A percentile compares a stretch with the other conserved stretches of the same genome.
These are phyloP conservation scores for Cryptoprocta ferox DNA, from an alignment of 2,797 vertebrate genomes.

Conservation along the genomic window DNA sequence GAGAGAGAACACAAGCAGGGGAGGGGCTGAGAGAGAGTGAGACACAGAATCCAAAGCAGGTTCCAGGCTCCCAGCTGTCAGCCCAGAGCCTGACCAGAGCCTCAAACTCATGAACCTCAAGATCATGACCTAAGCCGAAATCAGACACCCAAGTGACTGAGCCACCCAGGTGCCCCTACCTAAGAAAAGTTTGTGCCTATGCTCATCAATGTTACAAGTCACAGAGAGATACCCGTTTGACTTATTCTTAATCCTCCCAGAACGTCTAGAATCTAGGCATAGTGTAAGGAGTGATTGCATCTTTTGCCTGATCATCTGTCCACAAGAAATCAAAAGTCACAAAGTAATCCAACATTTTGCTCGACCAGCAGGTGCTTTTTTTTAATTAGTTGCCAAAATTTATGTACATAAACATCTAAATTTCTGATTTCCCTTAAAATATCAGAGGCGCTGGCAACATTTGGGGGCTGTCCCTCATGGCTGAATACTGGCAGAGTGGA, in stretches of 20 bases:
- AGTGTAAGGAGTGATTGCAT: neutral
- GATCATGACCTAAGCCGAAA: no score
- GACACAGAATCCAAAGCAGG: no score
- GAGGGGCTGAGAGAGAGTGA: no score
- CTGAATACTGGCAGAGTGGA: no score
- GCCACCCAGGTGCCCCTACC: neutral
- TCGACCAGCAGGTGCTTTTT: neutral
- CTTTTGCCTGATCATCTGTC: neutral
- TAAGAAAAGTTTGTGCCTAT: neutral
- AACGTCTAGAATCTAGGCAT: neutral
- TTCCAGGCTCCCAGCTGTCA: no score
- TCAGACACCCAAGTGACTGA: no score
- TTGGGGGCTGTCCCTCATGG: neutral
- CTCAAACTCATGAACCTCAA: no score
- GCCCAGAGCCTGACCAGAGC: no score
- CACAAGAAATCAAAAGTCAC: neutral
- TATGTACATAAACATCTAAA: neutral
- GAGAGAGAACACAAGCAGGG: no score
- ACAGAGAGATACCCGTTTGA: neutral
- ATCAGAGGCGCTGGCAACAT: neutral
- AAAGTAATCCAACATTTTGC: neutral
- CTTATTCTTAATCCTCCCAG: neutral
- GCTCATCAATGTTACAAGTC: neutral
- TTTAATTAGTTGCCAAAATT: neutral
- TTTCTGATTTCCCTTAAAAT: constrained; percentile 17